Percentiles rank a stretch among this genome's conserved stretches.
Conservation (phyloP, 2,888 invertebrate species). For the Dexiosoma caninum region DNA sequence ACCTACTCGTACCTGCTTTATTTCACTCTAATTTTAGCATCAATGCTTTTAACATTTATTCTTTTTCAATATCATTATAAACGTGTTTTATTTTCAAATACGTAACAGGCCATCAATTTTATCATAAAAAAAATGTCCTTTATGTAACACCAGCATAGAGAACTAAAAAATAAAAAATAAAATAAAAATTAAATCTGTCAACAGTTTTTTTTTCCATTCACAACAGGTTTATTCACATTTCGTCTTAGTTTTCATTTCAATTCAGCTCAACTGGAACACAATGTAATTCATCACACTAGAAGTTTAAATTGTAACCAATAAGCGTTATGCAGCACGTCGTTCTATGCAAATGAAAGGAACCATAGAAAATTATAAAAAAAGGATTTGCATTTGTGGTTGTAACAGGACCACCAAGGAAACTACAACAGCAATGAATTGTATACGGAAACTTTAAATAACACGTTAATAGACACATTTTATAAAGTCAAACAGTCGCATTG, state of each 20-base stretch:
- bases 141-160: background rate
- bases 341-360: background rate
- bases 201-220: background rate
- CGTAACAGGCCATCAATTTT: slow-evolving; percentile 66
- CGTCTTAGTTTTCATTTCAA: background rate
- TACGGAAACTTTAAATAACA: slow-evolving; percentile 1
- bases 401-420: background rate
- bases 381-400: slow-evolving; percentile 5
- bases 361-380: background rate
- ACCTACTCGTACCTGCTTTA: slow-evolving; percentile 8
- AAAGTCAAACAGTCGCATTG: slow-evolving; percentile 9
- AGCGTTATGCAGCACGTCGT: background rate
- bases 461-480: slow-evolving; percentile 21
- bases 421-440: background rate
- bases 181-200: background rate
- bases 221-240: slow-evolving; percentile 25
- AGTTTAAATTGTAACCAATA: background rate
- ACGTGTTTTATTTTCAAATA: slow-evolving; percentile 63
- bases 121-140: slow-evolving; percentile 36
- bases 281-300: background rate
- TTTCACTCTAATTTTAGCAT: background rate
- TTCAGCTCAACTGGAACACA: slow-evolving; percentile 7
- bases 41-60: background rate
- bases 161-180: background rate
- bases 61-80: slow-evolving; percentile 53